Percentiles rank a stretch among this genome's conserved stretches.
Conservation (phyloP, 2,797 vertebrate genomes). For the Heterohyrax brucei region DNA sequence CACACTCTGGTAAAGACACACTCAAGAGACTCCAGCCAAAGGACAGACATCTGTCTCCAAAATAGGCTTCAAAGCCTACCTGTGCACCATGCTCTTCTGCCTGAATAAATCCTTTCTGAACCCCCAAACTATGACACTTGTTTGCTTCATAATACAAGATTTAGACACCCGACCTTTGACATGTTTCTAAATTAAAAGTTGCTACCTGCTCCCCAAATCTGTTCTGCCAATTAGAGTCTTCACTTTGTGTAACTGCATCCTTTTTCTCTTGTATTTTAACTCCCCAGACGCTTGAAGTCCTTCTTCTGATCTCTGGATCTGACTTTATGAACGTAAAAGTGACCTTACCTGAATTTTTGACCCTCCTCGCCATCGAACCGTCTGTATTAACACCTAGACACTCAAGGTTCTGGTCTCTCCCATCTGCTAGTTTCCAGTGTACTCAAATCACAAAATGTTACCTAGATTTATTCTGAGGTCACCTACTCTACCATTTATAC, state of each 20-base stretch:
- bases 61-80: background rate
- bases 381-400: background rate
- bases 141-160: background rate
- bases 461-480: constrained; percentile 30
- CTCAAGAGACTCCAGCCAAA: background rate
- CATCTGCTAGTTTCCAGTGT: background rate
- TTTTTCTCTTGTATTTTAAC: constrained; percentile 54
- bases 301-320: constrained; percentile 26
- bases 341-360: constrained; percentile 20
- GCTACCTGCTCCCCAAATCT: background rate
- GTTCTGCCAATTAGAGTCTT: background rate
- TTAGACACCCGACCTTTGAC: background rate
- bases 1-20: background rate
- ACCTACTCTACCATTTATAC: constrained; percentile 27
- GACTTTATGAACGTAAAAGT: constrained; percentile 61
- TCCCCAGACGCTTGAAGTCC: background rate
- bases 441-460: background rate
- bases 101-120: background rate
- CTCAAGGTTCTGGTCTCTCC: background rate
- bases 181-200: constrained; percentile 3
- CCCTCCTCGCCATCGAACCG: background rate
- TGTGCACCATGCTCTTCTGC: background rate
- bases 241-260: background rate
- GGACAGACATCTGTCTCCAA: background rate
- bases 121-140: background rate